Evolutionary conservation across 2,797 vertebrate species (phyloP), one percentile per base, ranked within the genome.

Genomic region (Numenius phaeopus): DNA sequence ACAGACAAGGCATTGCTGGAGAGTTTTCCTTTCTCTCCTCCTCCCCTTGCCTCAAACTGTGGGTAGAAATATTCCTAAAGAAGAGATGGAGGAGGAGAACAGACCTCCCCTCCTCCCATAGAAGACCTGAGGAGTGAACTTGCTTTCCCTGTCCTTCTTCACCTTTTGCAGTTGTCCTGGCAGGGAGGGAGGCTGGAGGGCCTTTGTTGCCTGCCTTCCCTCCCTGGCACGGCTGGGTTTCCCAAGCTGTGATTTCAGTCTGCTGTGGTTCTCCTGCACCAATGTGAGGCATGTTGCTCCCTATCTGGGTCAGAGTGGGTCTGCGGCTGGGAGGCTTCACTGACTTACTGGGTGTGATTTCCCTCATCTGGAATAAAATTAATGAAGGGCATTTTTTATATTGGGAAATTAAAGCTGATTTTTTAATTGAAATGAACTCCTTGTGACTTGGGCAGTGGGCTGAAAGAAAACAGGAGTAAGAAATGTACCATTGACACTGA

Each of bases 161-260:
- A 69, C 4, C 2, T 66, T 67, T 84, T 70, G 20, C 17, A 22
- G 14, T 62, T 67, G 15, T 64, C 26, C 27, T 72, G 58, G 12
- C 26, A 61, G 0, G 0, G 47, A 26, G 7, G 8, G 10, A 78
- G 5, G 10, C 47, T 5, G 1, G 11, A 1, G 3, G 14, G 4
- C 1, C 0, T 44, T 66, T 59, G 20, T 44, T 83, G n/a, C 37
- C 57, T 83, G 8, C 32, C 14, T 34, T 80, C n/a, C 9, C 5
- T 73, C 11, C 18, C n/a, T 1, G 3, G 10, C 4, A 8, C 10
- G 3, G 24, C 0, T 1, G 44, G 21, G 24, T 55, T 86, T 93
- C 30, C 47, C 30, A 44, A 15, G 27, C 0, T 0, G 1, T 55
- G 14, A 11, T 72, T 90, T 76, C 0, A 0, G 50, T n/a, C 49